These are phyloP conservation scores for Callimorpha dominula DNA, from an alignment of 2,888 invertebrate genomes.

Conservation along the genomic window DNA sequence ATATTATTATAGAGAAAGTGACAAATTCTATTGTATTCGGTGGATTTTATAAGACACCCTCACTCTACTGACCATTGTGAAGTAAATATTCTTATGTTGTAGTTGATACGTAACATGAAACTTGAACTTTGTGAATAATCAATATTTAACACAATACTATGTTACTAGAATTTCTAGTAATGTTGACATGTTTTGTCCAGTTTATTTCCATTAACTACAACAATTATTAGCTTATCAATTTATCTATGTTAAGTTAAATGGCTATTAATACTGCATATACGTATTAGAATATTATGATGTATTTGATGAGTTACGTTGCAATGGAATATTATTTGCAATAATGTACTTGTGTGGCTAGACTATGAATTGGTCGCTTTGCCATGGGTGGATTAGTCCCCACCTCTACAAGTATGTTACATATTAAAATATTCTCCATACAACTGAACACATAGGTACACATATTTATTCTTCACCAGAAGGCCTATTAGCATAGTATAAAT, in stretches of 20 bases:
- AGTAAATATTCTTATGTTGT: not conserved
- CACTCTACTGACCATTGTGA: constrained; percentile 60
- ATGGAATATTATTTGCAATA: constrained; percentile 12
- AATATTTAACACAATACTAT: not conserved
- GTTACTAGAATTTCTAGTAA: constrained; percentile 5
- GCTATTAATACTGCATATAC: not conserved
- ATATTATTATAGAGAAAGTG: constrained; percentile 89
- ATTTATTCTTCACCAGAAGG: not conserved
- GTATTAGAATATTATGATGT: not conserved
- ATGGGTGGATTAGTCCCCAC: constrained; percentile 12
- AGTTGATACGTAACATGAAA: not conserved
- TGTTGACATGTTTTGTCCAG: constrained; percentile 2
- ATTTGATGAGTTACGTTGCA: not conserved
- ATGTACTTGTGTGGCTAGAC: constrained; percentile 17
- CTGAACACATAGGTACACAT: not conserved
- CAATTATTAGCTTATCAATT: constrained; percentile 11
- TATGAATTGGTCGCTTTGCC: constrained; percentile 1
- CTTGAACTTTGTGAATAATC: not conserved
- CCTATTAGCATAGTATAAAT: not conserved
- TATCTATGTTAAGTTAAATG: not conserved
- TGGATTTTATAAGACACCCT: constrained; percentile 74
- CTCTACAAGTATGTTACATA: constrained; percentile 7
- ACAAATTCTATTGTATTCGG: constrained; percentile 81
- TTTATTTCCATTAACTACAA: constrained; percentile 12
- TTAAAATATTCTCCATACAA: not conserved